phyloP scores from a whole-genome alignment of 2,797 vertebrate species.

The Danio tinwini region DNA sequence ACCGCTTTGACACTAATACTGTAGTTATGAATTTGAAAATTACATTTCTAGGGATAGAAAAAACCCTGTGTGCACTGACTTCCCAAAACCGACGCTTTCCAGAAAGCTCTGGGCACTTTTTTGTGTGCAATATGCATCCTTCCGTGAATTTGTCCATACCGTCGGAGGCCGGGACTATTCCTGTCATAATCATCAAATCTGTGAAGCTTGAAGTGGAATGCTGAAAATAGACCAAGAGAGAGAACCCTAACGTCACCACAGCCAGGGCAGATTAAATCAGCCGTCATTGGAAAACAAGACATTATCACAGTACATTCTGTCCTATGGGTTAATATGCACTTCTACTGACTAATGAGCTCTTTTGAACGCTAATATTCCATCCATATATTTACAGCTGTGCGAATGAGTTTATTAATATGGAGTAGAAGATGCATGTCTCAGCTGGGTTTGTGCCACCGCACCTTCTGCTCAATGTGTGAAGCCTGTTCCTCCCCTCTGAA shows the following conservation, averaged over 20 bases:
- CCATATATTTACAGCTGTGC: conserved; percentile 46
- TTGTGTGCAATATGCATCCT: conserved; percentile 2
- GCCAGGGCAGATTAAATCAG: conserved; percentile 53
- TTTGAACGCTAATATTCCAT: conserved; percentile 44
- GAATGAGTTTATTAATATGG: conserved; percentile 43
- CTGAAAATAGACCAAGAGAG: conserved; percentile 54
- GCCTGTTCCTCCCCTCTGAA: conserved; percentile 64
- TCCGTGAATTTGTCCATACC: not conserved
- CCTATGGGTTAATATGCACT: conserved; percentile 40
- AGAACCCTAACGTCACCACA: conserved; percentile 44
- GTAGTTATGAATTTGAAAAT: not conserved
- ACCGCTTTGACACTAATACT: not conserved
- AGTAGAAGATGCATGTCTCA: conserved; percentile 42
- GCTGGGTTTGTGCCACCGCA: conserved; percentile 44
- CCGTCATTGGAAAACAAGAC: conserved; percentile 49
- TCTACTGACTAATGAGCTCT: conserved; percentile 39
- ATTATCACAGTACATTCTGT: conserved; percentile 41
- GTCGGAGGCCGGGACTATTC: not conserved
- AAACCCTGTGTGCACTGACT: not conserved
- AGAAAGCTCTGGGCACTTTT: not conserved
- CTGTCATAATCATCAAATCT: not conserved
- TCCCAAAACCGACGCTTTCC: not conserved
- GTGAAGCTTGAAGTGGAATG: conserved; percentile 4
- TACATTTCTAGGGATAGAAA: conserved; percentile 1
- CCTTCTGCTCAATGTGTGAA: conserved; percentile 46